Base-by-base conservation (phyloP, 2,797 vertebrate species). In the Poecile montanus region DNA sequence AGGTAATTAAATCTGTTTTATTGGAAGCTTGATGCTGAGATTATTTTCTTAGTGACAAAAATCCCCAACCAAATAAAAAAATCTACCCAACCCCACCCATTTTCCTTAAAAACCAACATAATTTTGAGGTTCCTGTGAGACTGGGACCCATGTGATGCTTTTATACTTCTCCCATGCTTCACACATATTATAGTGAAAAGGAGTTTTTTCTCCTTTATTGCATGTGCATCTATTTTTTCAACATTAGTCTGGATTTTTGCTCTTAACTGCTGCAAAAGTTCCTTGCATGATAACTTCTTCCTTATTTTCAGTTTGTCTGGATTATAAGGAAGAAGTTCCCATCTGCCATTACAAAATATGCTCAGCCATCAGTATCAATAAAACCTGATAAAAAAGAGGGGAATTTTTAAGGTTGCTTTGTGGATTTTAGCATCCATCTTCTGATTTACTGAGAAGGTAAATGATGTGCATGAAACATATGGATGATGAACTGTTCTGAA, bases 401-500 rank as follows among this genome's bases (percentile, higher is more conserved):
- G 22, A 42, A 38, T 82, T 89, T 68, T 94, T 54, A 21, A 80
- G 45, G 30, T 62, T 96, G 76, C n/a, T 16, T 95, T 91, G 88
- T 91, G 82, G 53, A 57, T 79, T 83, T 83, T 60, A 91, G 82
- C 89, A 85, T 85, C 71, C 72, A 73, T 84, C 75, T 93, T 91
- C 70, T 95, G 83, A 88, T 93, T 91, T 93, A 92, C 71, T 85
- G 82, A 48, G 78, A 95, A 93, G 88, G 50, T 85, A 92, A 70
- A 92, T 50, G 57, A 87, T 86, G 75, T 54, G 58, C 48, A 50
- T 57, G 82, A 77, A 68, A 54, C 95, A 93, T 89, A 88, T 68
- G 88, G 91, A 68, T 94, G 96, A 96, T 91, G 75, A 84, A 93
- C 85, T 81, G 79, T 79, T 94, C 84, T 91, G 88, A 68, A 88